Conservation (phyloP, 2,113 vertebrate genomes). For the Ceyx cyanopectus region DNA sequence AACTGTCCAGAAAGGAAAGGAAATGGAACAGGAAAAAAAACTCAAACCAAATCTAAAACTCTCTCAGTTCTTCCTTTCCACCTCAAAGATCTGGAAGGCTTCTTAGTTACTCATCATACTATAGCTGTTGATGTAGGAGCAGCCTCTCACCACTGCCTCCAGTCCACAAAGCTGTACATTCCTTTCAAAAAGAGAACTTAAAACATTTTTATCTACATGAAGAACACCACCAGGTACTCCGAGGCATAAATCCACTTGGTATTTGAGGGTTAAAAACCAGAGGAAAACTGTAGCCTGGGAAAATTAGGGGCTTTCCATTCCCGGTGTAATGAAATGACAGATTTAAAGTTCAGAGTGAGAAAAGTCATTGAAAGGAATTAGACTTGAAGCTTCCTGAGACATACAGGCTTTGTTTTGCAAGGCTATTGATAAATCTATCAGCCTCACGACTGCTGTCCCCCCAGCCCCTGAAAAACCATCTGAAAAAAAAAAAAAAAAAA, state of each 20-base stretch:
- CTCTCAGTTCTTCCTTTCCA: background rate
- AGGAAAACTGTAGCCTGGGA: constrained; percentile 65
- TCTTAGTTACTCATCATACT: background rate
- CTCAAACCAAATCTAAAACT: background rate
- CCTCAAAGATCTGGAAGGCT: background rate
- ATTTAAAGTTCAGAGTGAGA: constrained; percentile 69
- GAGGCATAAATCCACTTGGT: background rate
- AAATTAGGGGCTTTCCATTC: constrained; percentile 78
- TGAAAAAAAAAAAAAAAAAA: background rate
- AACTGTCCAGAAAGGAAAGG: background rate
- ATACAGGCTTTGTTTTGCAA: constrained; percentile 63
- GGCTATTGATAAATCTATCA: constrained; percentile 65
- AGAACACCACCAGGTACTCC: constrained; percentile 5
- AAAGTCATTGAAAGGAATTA: constrained; percentile 72
- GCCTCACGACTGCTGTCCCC: background rate
- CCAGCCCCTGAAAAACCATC: background rate
- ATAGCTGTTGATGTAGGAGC: background rate
- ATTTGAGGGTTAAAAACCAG: constrained; percentile 57
- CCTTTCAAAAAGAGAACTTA: background rate
- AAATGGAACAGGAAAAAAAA: background rate
- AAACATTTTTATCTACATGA: background rate
- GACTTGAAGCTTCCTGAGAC: constrained; percentile 51
- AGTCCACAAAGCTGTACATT: background rate
- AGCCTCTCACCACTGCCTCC: background rate
- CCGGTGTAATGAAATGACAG: constrained; percentile 59